Base-by-base conservation (phyloP, 1,140 invertebrate genomes). In the Drosophila willistoni region DNA sequence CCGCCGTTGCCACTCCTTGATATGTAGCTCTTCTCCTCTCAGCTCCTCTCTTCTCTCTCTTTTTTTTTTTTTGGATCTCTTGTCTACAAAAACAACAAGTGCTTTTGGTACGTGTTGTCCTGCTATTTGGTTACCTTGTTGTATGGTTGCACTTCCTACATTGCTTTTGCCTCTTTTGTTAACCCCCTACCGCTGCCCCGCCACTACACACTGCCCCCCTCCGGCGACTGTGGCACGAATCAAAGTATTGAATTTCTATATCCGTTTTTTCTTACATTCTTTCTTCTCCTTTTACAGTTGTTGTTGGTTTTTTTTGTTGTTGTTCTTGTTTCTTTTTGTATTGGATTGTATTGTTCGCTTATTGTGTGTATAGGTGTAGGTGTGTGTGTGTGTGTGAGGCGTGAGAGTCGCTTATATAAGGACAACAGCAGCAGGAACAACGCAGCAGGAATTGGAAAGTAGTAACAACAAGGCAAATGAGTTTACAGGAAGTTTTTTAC, bases 231-330 rank as follows among this genome's bases (percentile, higher is more conserved):
- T 85, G 89, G 89, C 89, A 91, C 89, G 89, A 91, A 91, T 91
- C 89, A 91, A 91, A 91, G 90, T 91, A 91, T 91, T 91, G 81
- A 91, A 89, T 91, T 91, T 91, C 89, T 86, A 90, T 90, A 90
- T 90, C 81, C 90, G 85, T 89, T 91, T 91, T 78, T 81, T 82
- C 44, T 19, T 51, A 19, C 44, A 22, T 51, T 51, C 44, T 51
- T 51, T 51, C 17, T 51, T 51, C 44, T 51, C 7, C 10, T 64
- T 44, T 62, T 44, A 67, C 36, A 61, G 17, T 67, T 79, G 34
- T 25, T 25, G 25, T 25, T 25, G 25, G 12, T 57, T 68, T 74
- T 36, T 29, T 68, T 73, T 75, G 54, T 67, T 69, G 39, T 79
- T 65, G 5, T 29, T n/a, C n/a, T n/a, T 29, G 29, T 29, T 29